These are phyloP conservation scores for Pipistrellus pygmaeus DNA, from an alignment of 2,797 vertebrate species.

Conservation along the genomic window DNA sequence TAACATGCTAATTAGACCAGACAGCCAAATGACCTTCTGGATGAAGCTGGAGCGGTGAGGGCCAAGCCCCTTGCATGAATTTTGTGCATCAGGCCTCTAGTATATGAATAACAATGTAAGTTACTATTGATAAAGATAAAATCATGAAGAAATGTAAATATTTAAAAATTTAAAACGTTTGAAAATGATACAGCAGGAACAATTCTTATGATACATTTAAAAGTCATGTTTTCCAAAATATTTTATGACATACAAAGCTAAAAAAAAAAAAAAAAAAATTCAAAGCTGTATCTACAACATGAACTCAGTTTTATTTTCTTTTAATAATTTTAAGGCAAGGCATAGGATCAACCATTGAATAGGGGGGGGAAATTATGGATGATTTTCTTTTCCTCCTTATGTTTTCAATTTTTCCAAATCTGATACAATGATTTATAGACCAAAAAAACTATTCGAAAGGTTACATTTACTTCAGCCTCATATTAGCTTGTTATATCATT, in stretches of 20 bases:
- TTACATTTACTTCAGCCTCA: constrained; percentile 20
- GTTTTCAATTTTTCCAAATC: constrained; percentile 47
- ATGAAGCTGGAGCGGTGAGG: too few relatives aligned
- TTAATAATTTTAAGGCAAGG: background rate
- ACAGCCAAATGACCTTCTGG: too few relatives aligned
- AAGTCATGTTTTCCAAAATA: constrained; percentile 23
- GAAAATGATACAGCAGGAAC: constrained; percentile 15
- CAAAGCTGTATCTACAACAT: constrained; percentile 10
- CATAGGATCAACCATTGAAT: background rate
- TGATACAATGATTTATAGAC: constrained; percentile 39
- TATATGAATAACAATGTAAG: background rate
- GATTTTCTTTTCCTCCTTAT: constrained; percentile 46
- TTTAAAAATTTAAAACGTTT: constrained; percentile 15
- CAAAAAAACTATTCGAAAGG: constrained; percentile 46
- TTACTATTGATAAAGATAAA: constrained; percentile 35
- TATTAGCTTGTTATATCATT: constrained; percentile 28
- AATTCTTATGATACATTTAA: constrained; percentile 5
- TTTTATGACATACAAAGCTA: constrained; percentile 2
- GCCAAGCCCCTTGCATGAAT: too few relatives aligned
- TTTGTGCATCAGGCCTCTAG: too few relatives aligned
- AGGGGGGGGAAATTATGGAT: background rate
- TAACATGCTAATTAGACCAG: too few relatives aligned
- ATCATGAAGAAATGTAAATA: constrained; percentile 6
- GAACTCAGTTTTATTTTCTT: background rate
- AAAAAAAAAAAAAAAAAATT: constrained; percentile 59